These are phyloP conservation scores for Dione vanillae DNA, from an alignment of 2,888 invertebrate species.

Conservation along the genomic window DNA sequence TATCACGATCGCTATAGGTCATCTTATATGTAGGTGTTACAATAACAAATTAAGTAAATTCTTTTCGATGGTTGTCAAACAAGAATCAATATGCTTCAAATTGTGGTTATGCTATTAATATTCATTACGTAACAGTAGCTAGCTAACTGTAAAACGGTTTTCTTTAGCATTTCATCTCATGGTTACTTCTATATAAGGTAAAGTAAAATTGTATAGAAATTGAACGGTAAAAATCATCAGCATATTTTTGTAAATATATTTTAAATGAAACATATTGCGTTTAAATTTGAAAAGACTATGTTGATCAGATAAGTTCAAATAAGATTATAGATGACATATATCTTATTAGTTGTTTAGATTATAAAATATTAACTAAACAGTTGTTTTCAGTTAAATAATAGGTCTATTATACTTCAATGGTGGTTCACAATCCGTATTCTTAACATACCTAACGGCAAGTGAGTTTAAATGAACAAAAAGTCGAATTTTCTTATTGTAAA, in stretches of 20 bases:
- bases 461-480: constrained; percentile 55
- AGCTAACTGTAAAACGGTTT: constrained; percentile 35
- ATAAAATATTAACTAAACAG: constrained; percentile 27
- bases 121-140: constrained; percentile 36
- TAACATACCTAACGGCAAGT: constrained; percentile 61
- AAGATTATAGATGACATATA: too few relatives aligned
- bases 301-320: too few relatives aligned
- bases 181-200: constrained; percentile 36
- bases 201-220: constrained; percentile 42
- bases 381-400: constrained; percentile 38
- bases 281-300: not conserved
- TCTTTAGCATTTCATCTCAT: constrained; percentile 28
- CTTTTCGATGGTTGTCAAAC: constrained; percentile 26
- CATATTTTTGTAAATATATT: constrained; percentile 20
- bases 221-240: constrained; percentile 34
- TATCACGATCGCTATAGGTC: not conserved
- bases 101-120: constrained; percentile 37
- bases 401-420: constrained; percentile 32
- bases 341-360: constrained; percentile 8
- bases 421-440: constrained; percentile 32
- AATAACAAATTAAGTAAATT: constrained; percentile 20
- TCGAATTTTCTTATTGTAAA: constrained; percentile 50
- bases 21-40: not conserved
- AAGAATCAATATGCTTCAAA: constrained; percentile 21
- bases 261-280: not conserved